Conservation (phyloP, 30 jellyfish, hydroid and myxozoan genomes). For the Chironex yamaguchii region DNA sequence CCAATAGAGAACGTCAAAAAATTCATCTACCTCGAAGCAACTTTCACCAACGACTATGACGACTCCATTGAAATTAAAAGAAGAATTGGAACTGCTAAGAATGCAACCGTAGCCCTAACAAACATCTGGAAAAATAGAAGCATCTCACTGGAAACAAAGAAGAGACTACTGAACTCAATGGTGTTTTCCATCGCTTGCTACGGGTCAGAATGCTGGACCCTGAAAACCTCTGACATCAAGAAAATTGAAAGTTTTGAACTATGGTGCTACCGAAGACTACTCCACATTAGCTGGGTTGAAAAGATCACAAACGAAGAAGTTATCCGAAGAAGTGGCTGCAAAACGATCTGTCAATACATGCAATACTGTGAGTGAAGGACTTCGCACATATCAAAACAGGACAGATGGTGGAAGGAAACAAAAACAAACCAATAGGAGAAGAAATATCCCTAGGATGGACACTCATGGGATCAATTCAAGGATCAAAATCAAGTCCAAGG, state of each 20-base stretch:
- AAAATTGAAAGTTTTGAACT: background rate
- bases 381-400: conserved; percentile 22
- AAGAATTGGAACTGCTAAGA: background rate
- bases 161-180: background rate
- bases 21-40: conserved; percentile 30
- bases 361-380: conserved; percentile 47
- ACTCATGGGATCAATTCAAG: conserved; percentile 37
- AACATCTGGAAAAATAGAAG: conserved; percentile 18
- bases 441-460: conserved; percentile 41
- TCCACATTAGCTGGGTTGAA: conserved; percentile 1
- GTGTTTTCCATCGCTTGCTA: conserved; percentile 4
- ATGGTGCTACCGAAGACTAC: conserved; percentile 20
- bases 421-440: conserved; percentile 20
- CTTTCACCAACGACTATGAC: conserved; percentile 21
- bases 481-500: conserved; percentile 2
- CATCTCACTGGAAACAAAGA: background rate
- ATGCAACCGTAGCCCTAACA: conserved; percentile 1
- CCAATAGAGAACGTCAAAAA: background rate
- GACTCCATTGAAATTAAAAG: conserved; percentile 49
- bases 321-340: background rate
- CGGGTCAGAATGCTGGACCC: too few species aligned
- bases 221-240: background rate
- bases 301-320: conserved; percentile 7
- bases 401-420: background rate
- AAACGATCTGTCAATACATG: conserved; percentile 13